Evolutionary conservation across 2,888 invertebrate genomes (phyloP).

Genomic region (Leptinotarsa tumamoca): DNA sequence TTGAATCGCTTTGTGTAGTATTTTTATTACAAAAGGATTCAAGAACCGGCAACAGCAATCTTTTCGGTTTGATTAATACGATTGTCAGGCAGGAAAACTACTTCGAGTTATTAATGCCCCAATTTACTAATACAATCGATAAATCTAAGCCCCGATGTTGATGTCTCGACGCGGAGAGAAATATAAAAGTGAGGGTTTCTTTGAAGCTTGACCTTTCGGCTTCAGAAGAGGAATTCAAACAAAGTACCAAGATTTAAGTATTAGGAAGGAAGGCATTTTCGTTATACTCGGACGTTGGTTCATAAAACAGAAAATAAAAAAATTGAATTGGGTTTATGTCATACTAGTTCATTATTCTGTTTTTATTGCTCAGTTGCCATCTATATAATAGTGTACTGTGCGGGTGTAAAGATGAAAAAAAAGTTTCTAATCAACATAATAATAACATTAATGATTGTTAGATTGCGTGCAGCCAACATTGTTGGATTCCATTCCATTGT

Average conservation of each 20-base stretch:
- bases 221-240: neutral
- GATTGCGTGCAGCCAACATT: too few species aligned
- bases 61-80: slow-evolving; percentile 49
- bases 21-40: neutral
- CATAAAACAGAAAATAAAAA: too few species aligned
- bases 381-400: too few species aligned
- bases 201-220: neutral
- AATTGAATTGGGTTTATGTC: too few species aligned
- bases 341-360: too few species aligned
- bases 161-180: neutral
- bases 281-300: too few species aligned
- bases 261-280: neutral
- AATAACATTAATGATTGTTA: too few species aligned
- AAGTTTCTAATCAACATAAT: too few species aligned
- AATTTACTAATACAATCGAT: slow-evolving; percentile 29
- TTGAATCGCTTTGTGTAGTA: neutral
- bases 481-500: too few species aligned
- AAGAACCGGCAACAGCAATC: slow-evolving; percentile 24
- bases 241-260: neutral
- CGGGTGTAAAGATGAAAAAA: too few species aligned
- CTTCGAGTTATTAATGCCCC: slow-evolving; percentile 29
- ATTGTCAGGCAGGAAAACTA: slow-evolving; percentile 19
- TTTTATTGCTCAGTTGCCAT: too few species aligned
- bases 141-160: slow-evolving; percentile 14
- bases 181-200: neutral